phyloP scores from a whole-genome alignment of 2,888 invertebrate species.

The Baronia brevicornis region DNA sequence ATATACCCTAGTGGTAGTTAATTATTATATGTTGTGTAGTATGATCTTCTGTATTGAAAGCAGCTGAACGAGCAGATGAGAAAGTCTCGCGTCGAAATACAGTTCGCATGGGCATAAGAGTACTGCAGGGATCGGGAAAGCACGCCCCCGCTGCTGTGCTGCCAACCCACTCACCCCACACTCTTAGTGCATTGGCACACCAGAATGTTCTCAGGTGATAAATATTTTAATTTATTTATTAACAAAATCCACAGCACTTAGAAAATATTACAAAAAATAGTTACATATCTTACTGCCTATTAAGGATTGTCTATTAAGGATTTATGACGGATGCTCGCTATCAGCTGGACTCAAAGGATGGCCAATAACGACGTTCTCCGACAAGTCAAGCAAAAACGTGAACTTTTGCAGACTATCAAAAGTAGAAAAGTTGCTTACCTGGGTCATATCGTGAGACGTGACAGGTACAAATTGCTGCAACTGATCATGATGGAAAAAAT shows the following conservation, averaged over 20 bases:
- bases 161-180: slow-evolving; percentile 42
- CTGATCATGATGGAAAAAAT: no score
- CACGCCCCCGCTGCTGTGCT: slow-evolving; percentile 39
- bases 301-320: slow-evolving; percentile 3
- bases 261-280: neutral
- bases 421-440: no score
- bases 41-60: slow-evolving; percentile 20
- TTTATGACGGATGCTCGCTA: neutral
- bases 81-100: slow-evolving; percentile 86
- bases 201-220: slow-evolving; percentile 54
- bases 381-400: no score
- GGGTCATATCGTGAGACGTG: no score
- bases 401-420: no score
- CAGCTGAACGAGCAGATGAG: slow-evolving; percentile 90
- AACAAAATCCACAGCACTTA: no score
- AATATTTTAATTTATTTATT: no score
- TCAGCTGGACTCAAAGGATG: no score
- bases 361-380: no score
- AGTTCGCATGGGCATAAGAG: slow-evolving; percentile 90
- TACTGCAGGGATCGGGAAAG: slow-evolving; percentile 80
- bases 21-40: neutral
- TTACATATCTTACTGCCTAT: no score
- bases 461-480: no score
- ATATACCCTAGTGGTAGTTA: no score
- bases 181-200: slow-evolving; percentile 46